These are phyloP conservation scores for Lampris megalopsis DNA, from an alignment of 2,113 vertebrate genomes.

Conservation along the genomic window DNA sequence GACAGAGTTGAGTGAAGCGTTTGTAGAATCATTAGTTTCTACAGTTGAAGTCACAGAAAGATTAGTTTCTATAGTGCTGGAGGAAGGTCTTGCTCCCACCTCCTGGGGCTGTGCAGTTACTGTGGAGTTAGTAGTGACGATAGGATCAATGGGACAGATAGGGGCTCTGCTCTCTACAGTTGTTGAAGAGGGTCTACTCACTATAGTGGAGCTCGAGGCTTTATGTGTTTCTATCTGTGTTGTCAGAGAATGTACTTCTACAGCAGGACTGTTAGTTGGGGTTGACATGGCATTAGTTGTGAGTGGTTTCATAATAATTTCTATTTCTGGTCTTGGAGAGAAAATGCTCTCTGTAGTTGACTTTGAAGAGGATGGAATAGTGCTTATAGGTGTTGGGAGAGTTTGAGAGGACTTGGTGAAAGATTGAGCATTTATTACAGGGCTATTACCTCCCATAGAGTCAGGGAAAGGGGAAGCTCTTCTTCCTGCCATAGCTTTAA, in stretches of 20 bases:
- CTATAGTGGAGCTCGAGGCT: neutral
- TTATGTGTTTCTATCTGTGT: constrained; percentile 9
- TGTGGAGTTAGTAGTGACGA: constrained; percentile 15
- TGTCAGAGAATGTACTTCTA: constrained; percentile 36
- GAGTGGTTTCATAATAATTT: neutral
- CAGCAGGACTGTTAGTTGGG: constrained; percentile 1
- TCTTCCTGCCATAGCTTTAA: constrained; percentile 29
- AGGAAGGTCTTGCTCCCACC: constrained; percentile 22
- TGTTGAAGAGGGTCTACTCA: constrained; percentile 5
- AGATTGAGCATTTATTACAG: constrained; percentile 26
- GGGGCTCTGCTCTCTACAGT: neutral
- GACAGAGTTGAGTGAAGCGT: neutral
- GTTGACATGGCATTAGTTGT: constrained; percentile 1
- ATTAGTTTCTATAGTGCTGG: constrained; percentile 35
- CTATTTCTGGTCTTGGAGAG: constrained; percentile 31
- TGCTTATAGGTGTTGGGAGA: neutral
- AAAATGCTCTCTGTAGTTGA: constrained; percentile 7
- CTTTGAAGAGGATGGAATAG: constrained; percentile 1
- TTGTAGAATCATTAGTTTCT: constrained; percentile 15
- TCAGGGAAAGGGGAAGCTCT: constrained; percentile 45
- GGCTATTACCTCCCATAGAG: constrained; percentile 20
- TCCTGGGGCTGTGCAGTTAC: constrained; percentile 20
- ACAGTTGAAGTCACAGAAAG: neutral
- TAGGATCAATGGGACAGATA: neutral
- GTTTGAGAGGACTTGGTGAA: constrained; percentile 27